A percentile compares a stretch with the other conserved stretches of the same genome.
Evolutionary conservation across 1,140 invertebrate genomes (phyloP).

Genomic region (Bombus sylvicola): DNA sequence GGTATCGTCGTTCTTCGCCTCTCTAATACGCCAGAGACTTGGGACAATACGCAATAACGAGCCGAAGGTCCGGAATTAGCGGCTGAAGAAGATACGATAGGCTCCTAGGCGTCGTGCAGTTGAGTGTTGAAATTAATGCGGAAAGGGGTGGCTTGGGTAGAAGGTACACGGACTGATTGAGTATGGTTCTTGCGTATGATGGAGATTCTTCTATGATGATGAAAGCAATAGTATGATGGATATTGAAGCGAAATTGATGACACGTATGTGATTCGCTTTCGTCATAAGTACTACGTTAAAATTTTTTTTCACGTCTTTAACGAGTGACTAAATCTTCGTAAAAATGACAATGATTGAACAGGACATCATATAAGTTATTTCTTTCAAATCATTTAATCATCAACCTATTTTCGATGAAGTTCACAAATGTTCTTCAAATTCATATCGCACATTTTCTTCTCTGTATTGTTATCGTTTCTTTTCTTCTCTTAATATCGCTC

Average conservation of each 20-base stretch:
- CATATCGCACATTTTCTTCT: background rate
- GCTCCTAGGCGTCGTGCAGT: background rate
- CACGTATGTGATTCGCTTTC: background rate
- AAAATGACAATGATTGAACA: too few relatives aligned
- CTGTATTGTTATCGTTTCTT: too few relatives aligned
- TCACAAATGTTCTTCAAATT: background rate
- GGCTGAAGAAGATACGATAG: slow-evolving; percentile 8
- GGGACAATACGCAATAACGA: slow-evolving; percentile 48
- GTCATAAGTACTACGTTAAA: background rate
- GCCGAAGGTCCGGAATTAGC: slow-evolving; percentile 34
- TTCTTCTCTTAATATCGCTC: background rate
- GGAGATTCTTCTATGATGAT: background rate
- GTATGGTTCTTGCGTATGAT: background rate
- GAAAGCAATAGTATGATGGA: background rate
- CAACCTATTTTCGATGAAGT: too few relatives aligned
- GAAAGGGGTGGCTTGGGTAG: background rate
- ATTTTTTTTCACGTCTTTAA: too few relatives aligned
- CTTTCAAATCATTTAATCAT: too few relatives aligned
- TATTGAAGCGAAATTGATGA: background rate
- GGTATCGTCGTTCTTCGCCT: slow-evolving; percentile 48
- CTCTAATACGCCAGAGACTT: slow-evolving; percentile 5
- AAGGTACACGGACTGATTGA: background rate
- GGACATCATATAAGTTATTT: too few relatives aligned
- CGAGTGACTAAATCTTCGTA: too few relatives aligned
- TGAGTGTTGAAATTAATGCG: background rate